These are phyloP conservation scores for Leucozona laternaria DNA, from an alignment of 2,888 invertebrate genomes.

Conservation along the genomic window DNA sequence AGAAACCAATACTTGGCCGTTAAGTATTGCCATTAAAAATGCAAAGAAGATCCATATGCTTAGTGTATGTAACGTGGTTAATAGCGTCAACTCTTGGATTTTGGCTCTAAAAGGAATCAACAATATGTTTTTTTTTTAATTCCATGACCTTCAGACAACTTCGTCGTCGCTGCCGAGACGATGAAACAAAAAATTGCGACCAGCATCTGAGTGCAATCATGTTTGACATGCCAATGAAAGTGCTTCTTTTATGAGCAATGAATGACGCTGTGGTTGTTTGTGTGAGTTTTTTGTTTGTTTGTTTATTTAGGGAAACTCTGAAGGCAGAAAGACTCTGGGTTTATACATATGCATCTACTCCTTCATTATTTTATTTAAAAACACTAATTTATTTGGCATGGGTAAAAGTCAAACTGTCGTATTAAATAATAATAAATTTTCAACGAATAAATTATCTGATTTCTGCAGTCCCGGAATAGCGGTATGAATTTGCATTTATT, in stretches of 20 bases:
- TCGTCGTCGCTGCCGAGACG: conserved; percentile 18
- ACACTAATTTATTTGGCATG: conserved; percentile 10
- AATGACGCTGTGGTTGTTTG: neutral
- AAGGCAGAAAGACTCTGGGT: neutral
- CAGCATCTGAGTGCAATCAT: conserved; percentile 29
- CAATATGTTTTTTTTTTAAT: neutral
- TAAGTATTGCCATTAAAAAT: neutral
- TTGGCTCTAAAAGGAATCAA: conserved; percentile 8
- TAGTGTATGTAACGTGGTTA: neutral
- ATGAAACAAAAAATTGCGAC: conserved; percentile 23
- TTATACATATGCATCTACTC: neutral
- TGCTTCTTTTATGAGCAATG: conserved; percentile 17
- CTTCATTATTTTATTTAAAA: neutral
- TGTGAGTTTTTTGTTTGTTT: neutral
- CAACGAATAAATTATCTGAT: conserved; percentile 1
- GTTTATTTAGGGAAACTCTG: neutral
- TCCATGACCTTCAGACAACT: conserved; percentile 13
- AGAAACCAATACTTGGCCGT: neutral
- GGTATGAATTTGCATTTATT: neutral
- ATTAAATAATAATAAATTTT: neutral
- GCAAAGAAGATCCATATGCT: neutral
- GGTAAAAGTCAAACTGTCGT: neutral
- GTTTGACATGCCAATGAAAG: conserved; percentile 49
- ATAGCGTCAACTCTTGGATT: neutral
- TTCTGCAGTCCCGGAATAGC: neutral